Conservation (phyloP, 2,888 invertebrate genomes). For the Diogma glabrata region DNA sequence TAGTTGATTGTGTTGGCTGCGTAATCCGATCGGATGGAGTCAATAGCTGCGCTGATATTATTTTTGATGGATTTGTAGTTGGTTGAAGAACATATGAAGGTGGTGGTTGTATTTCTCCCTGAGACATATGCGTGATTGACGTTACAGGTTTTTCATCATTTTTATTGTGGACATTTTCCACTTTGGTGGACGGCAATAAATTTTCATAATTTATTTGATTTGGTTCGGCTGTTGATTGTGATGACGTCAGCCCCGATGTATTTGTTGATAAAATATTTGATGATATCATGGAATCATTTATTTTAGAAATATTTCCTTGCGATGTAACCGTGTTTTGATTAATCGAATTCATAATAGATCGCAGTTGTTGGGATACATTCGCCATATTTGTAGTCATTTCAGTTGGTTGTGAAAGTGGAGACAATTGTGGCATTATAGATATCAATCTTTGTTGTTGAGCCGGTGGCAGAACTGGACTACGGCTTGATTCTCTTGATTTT, state of each 20-base stretch:
- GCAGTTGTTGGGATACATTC: conserved; percentile 55
- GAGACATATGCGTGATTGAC: background rate
- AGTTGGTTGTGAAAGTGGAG: conserved; percentile 58
- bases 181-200: conserved; percentile 40
- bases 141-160: background rate
- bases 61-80: conserved; percentile 6
- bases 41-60: background rate
- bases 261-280: background rate
- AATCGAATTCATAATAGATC: conserved; percentile 51
- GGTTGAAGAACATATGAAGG: conserved; percentile 1
- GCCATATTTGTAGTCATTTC: conserved; percentile 61
- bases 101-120: background rate
- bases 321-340: conserved; percentile 25
- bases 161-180: conserved; percentile 33
- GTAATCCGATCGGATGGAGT: background rate
- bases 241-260: background rate
- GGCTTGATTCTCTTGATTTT: conserved; percentile 23
- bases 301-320: background rate
- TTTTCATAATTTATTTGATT: conserved; percentile 44
- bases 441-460: conserved; percentile 35
- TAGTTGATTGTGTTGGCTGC: conserved; percentile 6
- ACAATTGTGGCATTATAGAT: conserved; percentile 52
- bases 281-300: background rate
- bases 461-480: conserved; percentile 22
- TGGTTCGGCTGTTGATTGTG: conserved; percentile 38